phyloP scores from a whole-genome alignment of 2,113 vertebrate species.

The Lophius piscatorius region DNA sequence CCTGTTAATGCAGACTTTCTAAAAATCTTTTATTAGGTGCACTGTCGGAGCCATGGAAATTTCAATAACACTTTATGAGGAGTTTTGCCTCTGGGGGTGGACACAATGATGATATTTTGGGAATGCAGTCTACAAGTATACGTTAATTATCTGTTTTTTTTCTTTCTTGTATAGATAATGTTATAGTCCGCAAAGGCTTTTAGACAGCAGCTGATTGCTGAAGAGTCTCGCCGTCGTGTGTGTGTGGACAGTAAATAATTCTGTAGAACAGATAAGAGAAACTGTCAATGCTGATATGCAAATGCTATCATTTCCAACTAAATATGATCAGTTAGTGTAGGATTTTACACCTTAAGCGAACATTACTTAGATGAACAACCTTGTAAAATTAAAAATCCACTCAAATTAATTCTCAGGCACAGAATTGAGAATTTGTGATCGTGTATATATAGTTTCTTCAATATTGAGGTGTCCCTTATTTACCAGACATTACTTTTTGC shows the following conservation, averaged over 20 bases:
- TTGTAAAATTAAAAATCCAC: too few species aligned
- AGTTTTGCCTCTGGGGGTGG: constrained; percentile 26
- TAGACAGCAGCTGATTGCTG: neutral
- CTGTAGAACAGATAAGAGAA: constrained; percentile 1
- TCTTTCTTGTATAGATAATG: constrained; percentile 8
- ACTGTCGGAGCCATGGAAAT: constrained; percentile 24
- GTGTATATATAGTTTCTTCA: too few species aligned
- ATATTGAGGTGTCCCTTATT: too few species aligned
- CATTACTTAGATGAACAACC: neutral
- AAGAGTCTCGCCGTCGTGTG: neutral
- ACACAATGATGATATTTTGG: constrained; percentile 41
- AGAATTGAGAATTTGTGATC: too few species aligned
- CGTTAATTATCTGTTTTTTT: too few species aligned
- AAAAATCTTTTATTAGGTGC: constrained; percentile 41
- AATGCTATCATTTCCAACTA: neutral
- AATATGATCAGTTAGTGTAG: neutral
- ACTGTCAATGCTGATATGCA: neutral
- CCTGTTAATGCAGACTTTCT: constrained; percentile 25
- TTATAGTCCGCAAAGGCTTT: neutral
- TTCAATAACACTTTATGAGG: constrained; percentile 46
- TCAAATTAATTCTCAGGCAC: too few species aligned
- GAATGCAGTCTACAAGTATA: constrained; percentile 1
- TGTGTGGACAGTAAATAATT: neutral
- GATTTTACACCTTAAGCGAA: neutral
- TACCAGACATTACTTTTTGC: neutral